These are phyloP conservation scores for Balearica regulorum DNA, from an alignment of 2,797 vertebrate species.

Conservation along the genomic window DNA sequence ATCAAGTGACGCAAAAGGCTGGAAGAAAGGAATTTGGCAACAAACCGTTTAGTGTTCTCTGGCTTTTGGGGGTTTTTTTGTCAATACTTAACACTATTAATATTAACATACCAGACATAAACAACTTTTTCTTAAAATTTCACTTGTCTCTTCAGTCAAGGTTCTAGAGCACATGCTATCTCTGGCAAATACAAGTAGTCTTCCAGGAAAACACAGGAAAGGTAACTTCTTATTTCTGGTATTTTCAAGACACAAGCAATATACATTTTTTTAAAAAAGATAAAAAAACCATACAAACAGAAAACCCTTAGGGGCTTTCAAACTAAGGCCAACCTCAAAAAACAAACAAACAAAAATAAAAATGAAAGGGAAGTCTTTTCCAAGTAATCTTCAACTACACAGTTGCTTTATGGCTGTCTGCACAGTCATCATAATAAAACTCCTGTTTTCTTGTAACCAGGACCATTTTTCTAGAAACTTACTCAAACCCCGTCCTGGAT, in stretches of 20 bases:
- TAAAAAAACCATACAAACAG: background rate
- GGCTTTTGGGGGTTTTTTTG: background rate
- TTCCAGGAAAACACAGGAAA: background rate
- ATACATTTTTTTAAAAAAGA: background rate
- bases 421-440: background rate
- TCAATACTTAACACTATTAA: background rate
- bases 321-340: background rate
- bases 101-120: background rate
- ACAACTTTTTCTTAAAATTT: background rate
- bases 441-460: background rate
- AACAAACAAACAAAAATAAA: background rate
- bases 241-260: background rate
- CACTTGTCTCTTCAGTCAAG: background rate
- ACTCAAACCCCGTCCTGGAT: background rate
- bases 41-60: background rate
- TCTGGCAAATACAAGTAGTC: background rate
- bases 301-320: background rate
- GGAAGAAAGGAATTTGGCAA: background rate
- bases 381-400: background rate
- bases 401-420: background rate
- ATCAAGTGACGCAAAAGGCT: background rate
- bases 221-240: fast-evolving
- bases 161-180: background rate
- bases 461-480: background rate
- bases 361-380: background rate